Evolutionary conservation across 2,113 vertebrate species (phyloP), one percentile per base, ranked within the genome.

Genomic region (Poecile atricapillus): DNA sequence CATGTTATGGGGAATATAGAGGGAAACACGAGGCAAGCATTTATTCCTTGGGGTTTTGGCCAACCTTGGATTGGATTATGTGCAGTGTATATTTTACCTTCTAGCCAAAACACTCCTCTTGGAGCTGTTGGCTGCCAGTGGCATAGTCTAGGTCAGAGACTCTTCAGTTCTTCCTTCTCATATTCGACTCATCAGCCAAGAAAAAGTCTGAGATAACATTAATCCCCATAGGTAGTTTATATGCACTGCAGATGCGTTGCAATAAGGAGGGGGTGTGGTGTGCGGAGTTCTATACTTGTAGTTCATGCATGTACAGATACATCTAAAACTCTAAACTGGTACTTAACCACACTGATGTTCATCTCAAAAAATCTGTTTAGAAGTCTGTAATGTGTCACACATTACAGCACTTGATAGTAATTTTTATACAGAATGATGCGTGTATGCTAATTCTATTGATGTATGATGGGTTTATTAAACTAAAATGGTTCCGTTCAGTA

Each of bases 181-280:
- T n/a, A 31, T 31, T 49, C 59, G 43, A 15, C 39, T 71, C 13
- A 52, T n/a, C 20, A 19, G 22, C 15, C 15, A 86, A 89, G 63
- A 28, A 68, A 47, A 62, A 10, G 10, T n/a, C 44, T 60, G 46
- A 81, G 50, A n/a, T 7, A 60, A 37, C 15, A 10, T 27, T 16
- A 44, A 65, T 43, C 13, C 35, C 69, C 49, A 58, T 13, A 27
- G 33, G 43, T 35, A 33, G 17, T 65, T 62, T 28, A 6, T 21
- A 62, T 6, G 28, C 25, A 11, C n/a, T 13, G 39, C 8, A 5
- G 17, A 5, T 21, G 7, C 7, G 20, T 46, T 53, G 30, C 28
- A 39, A 1, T 0, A 11, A 49, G 35, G 16, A 11, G 31, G 6
- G 7, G 1, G 3, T 5, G 24, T 12, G 60, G 30, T 1, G 7